These are phyloP conservation scores for Nixonia krombeini DNA, from an alignment of 1,140 invertebrate genomes.

Conservation along the genomic window DNA sequence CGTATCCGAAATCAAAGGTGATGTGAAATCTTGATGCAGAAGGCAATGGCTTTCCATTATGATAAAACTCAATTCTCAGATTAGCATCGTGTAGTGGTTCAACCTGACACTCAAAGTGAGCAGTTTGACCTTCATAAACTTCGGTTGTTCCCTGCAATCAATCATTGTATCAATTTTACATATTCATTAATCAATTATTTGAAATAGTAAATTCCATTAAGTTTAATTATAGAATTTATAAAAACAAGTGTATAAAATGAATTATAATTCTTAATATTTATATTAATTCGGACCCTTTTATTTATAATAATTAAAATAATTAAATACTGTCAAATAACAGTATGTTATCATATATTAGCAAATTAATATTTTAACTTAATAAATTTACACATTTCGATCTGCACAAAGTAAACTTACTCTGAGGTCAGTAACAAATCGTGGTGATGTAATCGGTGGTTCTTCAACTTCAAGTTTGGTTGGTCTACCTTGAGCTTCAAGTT, in stretches of 20 bases:
- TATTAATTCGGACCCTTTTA: too few relatives aligned
- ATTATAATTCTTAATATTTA: too few relatives aligned
- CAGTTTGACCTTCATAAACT: constrained; percentile 87
- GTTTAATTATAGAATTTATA: too few relatives aligned
- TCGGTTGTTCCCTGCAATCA: constrained; percentile 82
- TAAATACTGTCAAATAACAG: too few relatives aligned
- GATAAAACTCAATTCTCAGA: constrained; percentile 91
- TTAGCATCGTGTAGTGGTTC: constrained; percentile 93
- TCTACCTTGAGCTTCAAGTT: constrained; percentile 87
- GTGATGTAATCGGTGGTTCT: constrained; percentile 82
- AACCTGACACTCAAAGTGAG: constrained; percentile 92
- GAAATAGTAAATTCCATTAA: too few relatives aligned
- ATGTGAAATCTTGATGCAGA: constrained; percentile 92
- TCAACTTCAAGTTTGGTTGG: constrained; percentile 84
- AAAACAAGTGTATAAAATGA: too few relatives aligned
- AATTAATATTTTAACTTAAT: too few relatives aligned
- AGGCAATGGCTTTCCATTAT: constrained; percentile 89
- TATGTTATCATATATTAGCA: too few relatives aligned
- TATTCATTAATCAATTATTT: too few relatives aligned
- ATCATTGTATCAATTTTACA: too few relatives aligned
- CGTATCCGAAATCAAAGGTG: constrained; percentile 96
- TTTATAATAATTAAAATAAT: too few relatives aligned
- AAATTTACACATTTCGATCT: too few relatives aligned
- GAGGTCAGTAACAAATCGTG: constrained; percentile 86
- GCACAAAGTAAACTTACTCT: constrained; percentile 68